Conservation (phyloP, 1,140 invertebrate species). For the Eciton burchellii region DNA sequence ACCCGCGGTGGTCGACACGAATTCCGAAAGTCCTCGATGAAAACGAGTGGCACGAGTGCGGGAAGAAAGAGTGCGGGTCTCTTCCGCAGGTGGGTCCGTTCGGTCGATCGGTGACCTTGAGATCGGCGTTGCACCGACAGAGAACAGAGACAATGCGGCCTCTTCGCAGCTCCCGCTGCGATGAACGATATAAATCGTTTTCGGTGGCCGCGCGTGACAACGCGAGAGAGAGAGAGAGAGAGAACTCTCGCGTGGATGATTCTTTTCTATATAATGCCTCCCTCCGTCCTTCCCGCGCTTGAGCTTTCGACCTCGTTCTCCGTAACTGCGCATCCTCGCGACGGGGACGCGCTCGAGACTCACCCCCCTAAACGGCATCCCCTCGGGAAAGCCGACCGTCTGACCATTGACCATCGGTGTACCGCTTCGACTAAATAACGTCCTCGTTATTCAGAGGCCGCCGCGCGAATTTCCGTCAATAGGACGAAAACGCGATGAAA, state of each 20-base stretch:
- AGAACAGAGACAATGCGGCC: constrained; percentile 79
- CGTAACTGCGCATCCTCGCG: not conserved
- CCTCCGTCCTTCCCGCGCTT: too few species aligned
- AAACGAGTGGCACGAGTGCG: constrained; percentile 61
- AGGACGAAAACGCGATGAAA: constrained; percentile 9
- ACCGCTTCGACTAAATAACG: constrained; percentile 8
- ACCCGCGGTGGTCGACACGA: constrained; percentile 81
- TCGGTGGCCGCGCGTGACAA: constrained; percentile 59
- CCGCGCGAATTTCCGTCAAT: constrained; percentile 17
- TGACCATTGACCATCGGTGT: not conserved
- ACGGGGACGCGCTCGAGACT: not conserved
- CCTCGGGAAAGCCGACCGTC: not conserved
- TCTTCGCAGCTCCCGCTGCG: constrained; percentile 74
- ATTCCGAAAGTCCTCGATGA: constrained; percentile 79
- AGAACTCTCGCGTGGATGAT: not conserved
- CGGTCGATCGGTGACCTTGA: constrained; percentile 49
- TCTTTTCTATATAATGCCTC: too few species aligned
- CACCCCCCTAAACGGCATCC: too few species aligned
- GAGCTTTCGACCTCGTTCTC: too few species aligned
- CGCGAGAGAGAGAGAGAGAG: too few species aligned
- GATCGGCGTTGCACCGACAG: constrained; percentile 70
- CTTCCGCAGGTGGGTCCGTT: not conserved
- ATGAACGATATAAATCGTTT: constrained; percentile 80
- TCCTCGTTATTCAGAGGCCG: not conserved
- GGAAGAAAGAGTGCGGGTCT: constrained; percentile 63